Evolutionary conservation across 2,797 vertebrate species (phyloP), one percentile per base, ranked within the genome.

Genomic region (Crax fasciolata): DNA sequence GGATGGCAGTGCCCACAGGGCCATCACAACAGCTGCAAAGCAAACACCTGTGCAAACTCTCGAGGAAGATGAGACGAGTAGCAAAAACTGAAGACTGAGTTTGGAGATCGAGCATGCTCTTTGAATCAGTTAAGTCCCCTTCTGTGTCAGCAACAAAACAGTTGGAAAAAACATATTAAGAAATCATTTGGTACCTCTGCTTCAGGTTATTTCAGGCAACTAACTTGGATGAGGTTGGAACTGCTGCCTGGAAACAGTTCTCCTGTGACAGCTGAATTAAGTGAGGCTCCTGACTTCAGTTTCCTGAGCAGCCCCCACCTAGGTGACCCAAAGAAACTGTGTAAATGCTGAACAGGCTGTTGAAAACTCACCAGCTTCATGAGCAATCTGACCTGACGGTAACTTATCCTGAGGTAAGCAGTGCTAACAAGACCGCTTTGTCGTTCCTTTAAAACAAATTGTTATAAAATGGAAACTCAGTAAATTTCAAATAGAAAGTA

Each of bases 1-100:
- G 49, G 84, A 89, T 70, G 67, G 81, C 38, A 82, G 30, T 70
- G 63, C 74, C 67, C 63, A 86, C 46, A 10, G 78, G 93, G 59
- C 43, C 86, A 66, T 23, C 57, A 27, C 1, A 18, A 80, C 2
- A 84, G 49, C 63, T 84, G 67, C 74, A 87, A 94, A 84, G 84
- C 25, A 90, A 30, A n/a, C 8, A 58, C 11, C 77, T 94, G 61
- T 52, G 39, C 4, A 28, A 84, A 63, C 24, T 82, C 71, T 39
- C 38, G 25, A 74, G 63, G 87, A 57, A 73, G 48, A 41, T 54
- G 80, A 88, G 49, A 81, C n/a, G 82, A 84, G 81, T 0, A 52
- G 59, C 44, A 89, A 44, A 27, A 68, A 87, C 54, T 6, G 11
- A 90, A 41, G 55, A 51, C 0, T 3, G 46, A 65, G 58, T 41